phyloP scores from a whole-genome alignment of 2,888 invertebrate genomes.

The Caenorhabditis becei region DNA sequence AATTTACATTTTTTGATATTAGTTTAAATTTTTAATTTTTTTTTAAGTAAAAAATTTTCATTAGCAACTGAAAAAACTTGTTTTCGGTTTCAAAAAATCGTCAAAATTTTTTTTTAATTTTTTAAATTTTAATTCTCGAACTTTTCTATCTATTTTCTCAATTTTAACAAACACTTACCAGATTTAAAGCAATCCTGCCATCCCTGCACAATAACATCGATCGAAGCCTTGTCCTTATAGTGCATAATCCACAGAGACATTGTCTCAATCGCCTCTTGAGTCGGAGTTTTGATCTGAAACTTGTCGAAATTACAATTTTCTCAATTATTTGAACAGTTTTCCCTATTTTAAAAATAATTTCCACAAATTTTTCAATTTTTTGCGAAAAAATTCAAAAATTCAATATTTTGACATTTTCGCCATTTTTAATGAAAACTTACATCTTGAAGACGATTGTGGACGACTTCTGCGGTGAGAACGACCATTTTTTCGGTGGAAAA shows the following conservation, averaged over 20 bases:
- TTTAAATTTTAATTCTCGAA: too few species aligned
- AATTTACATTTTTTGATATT: background rate
- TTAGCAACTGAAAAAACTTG: background rate
- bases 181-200: conserved; percentile 77
- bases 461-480: conserved; percentile 63
- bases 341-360: too few species aligned
- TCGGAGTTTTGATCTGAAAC: conserved; percentile 57
- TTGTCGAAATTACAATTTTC: background rate
- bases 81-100: background rate
- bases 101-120: too few species aligned
- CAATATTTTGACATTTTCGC: background rate
- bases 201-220: conserved; percentile 73
- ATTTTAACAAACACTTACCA: conserved; percentile 64
- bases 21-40: background rate
- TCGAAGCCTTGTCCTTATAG: conserved; percentile 73
- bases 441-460: conserved; percentile 59
- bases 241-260: conserved; percentile 78
- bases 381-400: background rate
- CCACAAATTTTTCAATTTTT: too few species aligned
- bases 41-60: background rate
- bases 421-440: conserved; percentile 38
- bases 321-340: background rate
- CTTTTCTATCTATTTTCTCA: too few species aligned
- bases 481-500: conserved; percentile 43
- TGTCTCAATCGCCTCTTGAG: conserved; percentile 74